Evolutionary conservation across 2,888 invertebrate genomes (phyloP), one percentile per base, ranked within the genome.

Genomic region (Tetragonula carbonaria): DNA sequence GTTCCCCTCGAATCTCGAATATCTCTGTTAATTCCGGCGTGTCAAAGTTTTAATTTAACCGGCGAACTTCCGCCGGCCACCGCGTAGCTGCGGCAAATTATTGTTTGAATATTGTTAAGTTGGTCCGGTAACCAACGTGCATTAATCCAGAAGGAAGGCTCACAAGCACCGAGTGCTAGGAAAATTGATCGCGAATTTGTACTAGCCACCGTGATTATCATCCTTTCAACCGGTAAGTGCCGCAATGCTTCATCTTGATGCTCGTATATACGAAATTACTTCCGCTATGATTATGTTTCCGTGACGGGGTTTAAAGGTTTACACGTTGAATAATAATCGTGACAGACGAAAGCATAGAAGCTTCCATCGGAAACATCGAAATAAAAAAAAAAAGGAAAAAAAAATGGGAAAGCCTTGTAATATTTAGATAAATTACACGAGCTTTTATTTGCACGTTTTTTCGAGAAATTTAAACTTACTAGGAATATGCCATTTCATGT

Each of bases 171-270:
- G 8, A n/a, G 67, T 4, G 45, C 38, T 1, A 67, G 45, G 67
- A 67, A 67, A 67, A 38, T 66, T 67, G 38, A 67, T 67, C n/a
- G 45, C 67, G 16, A 67, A 67, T 67, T 67, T 38, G 67, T n/a
- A 28, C 18, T 2, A 45, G 45, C 11, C 33, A 21, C 65, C 65
- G 21, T 38, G 33, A 28, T 18, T 28, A 65, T 65, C 33, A 11
- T 65, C 33, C 33, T 38, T 38, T 33, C 33, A 33, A 16, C 63
- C 23, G 23, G 8, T 23, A 23, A 23, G 23, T 16, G 23, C 28
- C 28, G 8, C 8, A 28, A 62, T 62, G 18, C 28, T 62, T 62
- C 28, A 62, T 18, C 8, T 16, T 23, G 28, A 62, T 11, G 2
- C 16, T 62, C 18, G 23, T 8, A 28, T 28, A 11, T 45, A 8